Evolutionary conservation across 2,888 invertebrate genomes (phyloP).

Genomic region (Tetranychus truncatus): DNA sequence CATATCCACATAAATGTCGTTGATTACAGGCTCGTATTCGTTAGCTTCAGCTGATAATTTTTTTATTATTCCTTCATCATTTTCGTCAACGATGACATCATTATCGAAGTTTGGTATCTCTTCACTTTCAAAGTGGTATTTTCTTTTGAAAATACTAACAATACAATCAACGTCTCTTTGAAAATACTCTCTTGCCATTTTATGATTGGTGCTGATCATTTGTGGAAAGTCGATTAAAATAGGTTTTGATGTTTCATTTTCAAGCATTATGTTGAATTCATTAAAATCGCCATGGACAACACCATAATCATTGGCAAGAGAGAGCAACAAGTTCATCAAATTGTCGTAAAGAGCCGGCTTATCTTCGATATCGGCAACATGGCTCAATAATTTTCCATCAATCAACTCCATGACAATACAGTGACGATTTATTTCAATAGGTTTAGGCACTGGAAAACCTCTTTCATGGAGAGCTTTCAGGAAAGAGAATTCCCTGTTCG

Average conservation of each 20-base stretch:
- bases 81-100: not conserved
- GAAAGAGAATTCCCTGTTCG: constrained; percentile 89
- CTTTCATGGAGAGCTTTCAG: constrained; percentile 69
- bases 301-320: constrained; percentile 65
- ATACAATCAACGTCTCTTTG: constrained; percentile 86
- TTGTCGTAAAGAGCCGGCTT: constrained; percentile 58
- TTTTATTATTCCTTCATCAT: not conserved
- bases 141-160: constrained; percentile 66
- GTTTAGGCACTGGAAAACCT: constrained; percentile 82
- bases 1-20: not conserved
- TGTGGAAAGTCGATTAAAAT: constrained; percentile 94
- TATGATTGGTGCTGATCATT: constrained; percentile 42
- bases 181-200: constrained; percentile 46
- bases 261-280: constrained; percentile 85
- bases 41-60: not conserved
- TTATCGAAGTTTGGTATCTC: constrained; percentile 16
- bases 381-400: constrained; percentile 38
- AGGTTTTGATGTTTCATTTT: constrained; percentile 43
- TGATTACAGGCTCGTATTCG: not conserved
- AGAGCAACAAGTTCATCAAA: constrained; percentile 76
- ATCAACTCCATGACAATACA: constrained; percentile 90
- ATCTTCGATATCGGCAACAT: constrained; percentile 12
- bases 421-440: constrained; percentile 78
- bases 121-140: constrained; percentile 56
- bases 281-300: constrained; percentile 98